Percentiles rank a stretch among this genome's conserved stretches.
Evolutionary conservation across 2,797 vertebrate genomes (phyloP).

Genomic region (Oreochromis grahami): DNA sequence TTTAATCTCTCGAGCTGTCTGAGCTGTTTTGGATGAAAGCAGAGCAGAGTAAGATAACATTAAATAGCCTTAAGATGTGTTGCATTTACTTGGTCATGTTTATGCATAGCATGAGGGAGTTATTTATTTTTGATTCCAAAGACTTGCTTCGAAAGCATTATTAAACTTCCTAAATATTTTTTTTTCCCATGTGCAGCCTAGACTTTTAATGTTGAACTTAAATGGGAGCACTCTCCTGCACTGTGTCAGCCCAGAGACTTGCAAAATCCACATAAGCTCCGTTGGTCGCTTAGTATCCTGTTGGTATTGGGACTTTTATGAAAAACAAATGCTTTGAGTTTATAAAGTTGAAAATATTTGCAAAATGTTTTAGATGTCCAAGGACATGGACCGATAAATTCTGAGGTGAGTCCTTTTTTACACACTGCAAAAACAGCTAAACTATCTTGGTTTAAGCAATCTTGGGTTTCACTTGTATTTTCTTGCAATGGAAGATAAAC

Average conservation of each 20-base stretch:
- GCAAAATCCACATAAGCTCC: conserved; percentile 42
- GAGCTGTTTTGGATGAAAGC: conserved; percentile 62
- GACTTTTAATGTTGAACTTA: conserved; percentile 20
- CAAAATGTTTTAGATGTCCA: conserved; percentile 24
- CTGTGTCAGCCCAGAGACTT: conserved; percentile 28
- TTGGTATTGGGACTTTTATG: conserved; percentile 32
- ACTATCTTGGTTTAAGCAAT: not conserved
- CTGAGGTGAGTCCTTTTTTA: not conserved
- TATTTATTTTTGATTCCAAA: conserved; percentile 52
- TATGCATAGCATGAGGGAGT: conserved; percentile 32
- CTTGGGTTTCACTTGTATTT: conserved; percentile 9
- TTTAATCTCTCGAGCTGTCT: conserved; percentile 65
- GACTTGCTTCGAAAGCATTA: conserved; percentile 45
- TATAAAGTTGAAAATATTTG: conserved; percentile 32
- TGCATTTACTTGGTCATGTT: conserved; percentile 41
- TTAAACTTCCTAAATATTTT: conserved; percentile 41
- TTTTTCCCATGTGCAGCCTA: conserved; percentile 19
- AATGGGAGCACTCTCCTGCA: conserved; percentile 29
- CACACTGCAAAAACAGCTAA: conserved; percentile 17
- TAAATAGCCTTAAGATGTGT: conserved; percentile 58
- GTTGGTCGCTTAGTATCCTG: conserved; percentile 8
- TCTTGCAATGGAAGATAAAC: not conserved
- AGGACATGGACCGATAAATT: not conserved
- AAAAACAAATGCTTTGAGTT: conserved; percentile 38
- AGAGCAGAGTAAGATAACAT: conserved; percentile 53